A percentile compares a stretch with the other conserved stretches of the same genome.
Evolutionary conservation across 2,797 vertebrate genomes (phyloP).

Genomic region (Paedocypris micromegethes): DNA sequence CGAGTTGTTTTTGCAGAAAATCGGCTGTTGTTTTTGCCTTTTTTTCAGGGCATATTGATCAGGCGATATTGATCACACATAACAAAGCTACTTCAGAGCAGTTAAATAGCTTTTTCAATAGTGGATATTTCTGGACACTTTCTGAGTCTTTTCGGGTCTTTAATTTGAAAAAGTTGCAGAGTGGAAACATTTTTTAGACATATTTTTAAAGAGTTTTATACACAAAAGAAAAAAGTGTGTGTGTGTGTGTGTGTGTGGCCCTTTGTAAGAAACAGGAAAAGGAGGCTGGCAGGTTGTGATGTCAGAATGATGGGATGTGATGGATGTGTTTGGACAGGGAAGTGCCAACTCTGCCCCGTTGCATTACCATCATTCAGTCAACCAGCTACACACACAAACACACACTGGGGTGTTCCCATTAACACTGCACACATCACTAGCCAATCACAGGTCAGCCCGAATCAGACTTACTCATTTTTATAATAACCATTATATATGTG

Average conservation of each 20-base stretch:
- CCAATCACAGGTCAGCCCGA: slow-evolving; percentile 14
- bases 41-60: slow-evolving; percentile 23
- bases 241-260: slow-evolving; percentile 23
- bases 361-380: slow-evolving; percentile 69
- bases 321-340: slow-evolving; percentile 77
- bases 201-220: too few species aligned
- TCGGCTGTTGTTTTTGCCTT: neutral
- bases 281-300: slow-evolving; percentile 63
- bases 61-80: slow-evolving; percentile 38
- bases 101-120: slow-evolving; percentile 23
- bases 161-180: slow-evolving; percentile 7
- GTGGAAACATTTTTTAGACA: neutral
- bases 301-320: slow-evolving; percentile 71
- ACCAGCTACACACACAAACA: slow-evolving; percentile 26
- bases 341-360: slow-evolving; percentile 65
- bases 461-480: neutral
- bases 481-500: neutral
- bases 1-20: slow-evolving; percentile 26
- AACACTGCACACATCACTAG: slow-evolving; percentile 18
- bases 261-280: slow-evolving; percentile 47
- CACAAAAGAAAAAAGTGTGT: neutral
- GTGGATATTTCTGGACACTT: slow-evolving; percentile 5
- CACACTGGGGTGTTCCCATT: slow-evolving; percentile 26
- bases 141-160: neutral
- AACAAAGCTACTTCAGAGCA: slow-evolving; percentile 34